Conservation (phyloP, 2,888 invertebrate species). For the Ypsolopha scabrella region DNA sequence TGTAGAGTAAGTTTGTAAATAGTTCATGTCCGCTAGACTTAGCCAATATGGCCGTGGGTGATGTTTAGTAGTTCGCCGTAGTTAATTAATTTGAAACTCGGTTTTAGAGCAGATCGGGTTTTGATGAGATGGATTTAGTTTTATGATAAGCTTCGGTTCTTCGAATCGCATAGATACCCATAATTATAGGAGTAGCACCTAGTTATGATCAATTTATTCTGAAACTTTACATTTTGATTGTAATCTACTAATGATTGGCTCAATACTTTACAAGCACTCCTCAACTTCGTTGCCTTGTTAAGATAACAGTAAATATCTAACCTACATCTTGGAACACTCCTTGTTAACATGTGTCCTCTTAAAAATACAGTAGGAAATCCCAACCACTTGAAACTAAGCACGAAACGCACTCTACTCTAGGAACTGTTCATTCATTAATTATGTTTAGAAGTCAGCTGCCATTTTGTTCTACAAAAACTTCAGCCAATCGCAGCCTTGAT, state of each 20-base stretch:
- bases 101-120: constrained; percentile 18
- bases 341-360: neutral
- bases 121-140: constrained; percentile 40
- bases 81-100: constrained; percentile 52
- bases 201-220: neutral
- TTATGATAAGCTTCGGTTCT: constrained; percentile 4
- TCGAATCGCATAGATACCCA: neutral
- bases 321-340: neutral
- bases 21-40: neutral
- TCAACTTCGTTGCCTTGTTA: neutral
- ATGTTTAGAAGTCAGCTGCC: constrained; percentile 57
- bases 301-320: neutral
- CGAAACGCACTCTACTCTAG: constrained; percentile 7
- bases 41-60: constrained; percentile 2
- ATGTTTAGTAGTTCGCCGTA: constrained; percentile 16
- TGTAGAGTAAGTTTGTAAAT: neutral
- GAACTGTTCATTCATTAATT: constrained; percentile 49
- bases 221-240: neutral
- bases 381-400: constrained; percentile 14
- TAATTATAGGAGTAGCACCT: neutral
- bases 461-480: constrained; percentile 44
- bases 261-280: too few relatives aligned
- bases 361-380: constrained; percentile 30
- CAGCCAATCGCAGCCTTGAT: constrained; percentile 40
- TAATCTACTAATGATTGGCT: neutral